phyloP scores from a whole-genome alignment of 2,797 vertebrate genomes.

The Molossus molossus region DNA sequence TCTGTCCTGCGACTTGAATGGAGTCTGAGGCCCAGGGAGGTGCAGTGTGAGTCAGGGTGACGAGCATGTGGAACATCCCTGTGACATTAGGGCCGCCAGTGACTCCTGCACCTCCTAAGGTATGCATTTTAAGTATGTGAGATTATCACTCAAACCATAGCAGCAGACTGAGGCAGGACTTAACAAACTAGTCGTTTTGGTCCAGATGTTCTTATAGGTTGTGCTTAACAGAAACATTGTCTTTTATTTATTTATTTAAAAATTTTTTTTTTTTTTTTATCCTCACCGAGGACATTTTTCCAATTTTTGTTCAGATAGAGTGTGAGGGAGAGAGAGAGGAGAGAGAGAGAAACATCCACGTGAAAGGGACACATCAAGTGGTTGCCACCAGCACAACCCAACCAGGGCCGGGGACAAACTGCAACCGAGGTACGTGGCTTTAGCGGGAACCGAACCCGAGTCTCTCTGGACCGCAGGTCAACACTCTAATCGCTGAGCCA shows the following conservation, averaged over 20 bases:
- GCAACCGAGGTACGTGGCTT: too few relatives aligned
- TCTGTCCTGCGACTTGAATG: slow-evolving; percentile 1
- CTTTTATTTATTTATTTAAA: not conserved
- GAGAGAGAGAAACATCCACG: too few relatives aligned
- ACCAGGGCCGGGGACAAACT: too few relatives aligned
- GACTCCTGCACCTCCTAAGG: not conserved
- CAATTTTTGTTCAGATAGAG: too few relatives aligned
- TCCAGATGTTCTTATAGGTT: not conserved
- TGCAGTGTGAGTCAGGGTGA: not conserved
- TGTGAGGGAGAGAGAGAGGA: too few relatives aligned
- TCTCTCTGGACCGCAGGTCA: too few relatives aligned
- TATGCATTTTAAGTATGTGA: not conserved
- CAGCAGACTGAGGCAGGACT: not conserved
- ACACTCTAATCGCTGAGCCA: too few relatives aligned
- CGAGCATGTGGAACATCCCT: rapidly evolving
- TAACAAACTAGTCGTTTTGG: not conserved
- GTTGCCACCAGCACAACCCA: too few relatives aligned
- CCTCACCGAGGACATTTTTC: too few relatives aligned
- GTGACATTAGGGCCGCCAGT: not conserved
- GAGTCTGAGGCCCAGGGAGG: not conserved
- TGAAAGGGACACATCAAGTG: too few relatives aligned
- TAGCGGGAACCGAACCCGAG: too few relatives aligned
- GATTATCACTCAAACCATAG: not conserved
- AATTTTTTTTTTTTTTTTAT: too few relatives aligned
- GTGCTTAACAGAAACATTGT: not conserved